phyloP scores from a whole-genome alignment of 2,888 invertebrate species.

The Cheilosia urbana region DNA sequence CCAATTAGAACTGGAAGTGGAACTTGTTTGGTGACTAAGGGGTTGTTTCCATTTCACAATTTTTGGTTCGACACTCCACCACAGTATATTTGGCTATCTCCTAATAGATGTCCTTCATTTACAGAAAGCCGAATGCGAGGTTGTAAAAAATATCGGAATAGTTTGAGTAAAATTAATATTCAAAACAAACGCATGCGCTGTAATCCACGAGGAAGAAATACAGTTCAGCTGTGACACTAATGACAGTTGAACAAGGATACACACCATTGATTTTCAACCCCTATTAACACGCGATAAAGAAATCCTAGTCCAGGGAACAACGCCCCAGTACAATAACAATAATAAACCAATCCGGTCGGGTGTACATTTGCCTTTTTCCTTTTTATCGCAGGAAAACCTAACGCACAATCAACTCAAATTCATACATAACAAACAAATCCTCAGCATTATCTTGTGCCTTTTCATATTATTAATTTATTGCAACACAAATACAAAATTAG shows the following conservation, averaged over 20 bases:
- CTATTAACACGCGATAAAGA: conserved; percentile 30
- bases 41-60: too few species aligned
- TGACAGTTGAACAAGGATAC: conserved; percentile 55
- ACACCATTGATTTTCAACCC: conserved; percentile 61
- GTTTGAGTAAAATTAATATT: conserved; percentile 8
- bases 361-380: conserved; percentile 33
- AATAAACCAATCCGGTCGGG: conserved; percentile 67
- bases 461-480: conserved; percentile 31
- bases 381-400: conserved; percentile 20
- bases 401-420: conserved; percentile 57
- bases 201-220: not conserved
- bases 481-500: conserved; percentile 27
- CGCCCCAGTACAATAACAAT: conserved; percentile 73
- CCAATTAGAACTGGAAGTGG: too few species aligned
- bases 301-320: conserved; percentile 50
- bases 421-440: conserved; percentile 32
- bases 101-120: conserved; percentile 19
- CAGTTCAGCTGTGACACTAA: conserved; percentile 14
- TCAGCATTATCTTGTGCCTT: conserved; percentile 61
- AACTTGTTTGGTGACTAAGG: too few species aligned
- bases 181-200: conserved; percentile 67
- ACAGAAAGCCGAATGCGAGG: not conserved
- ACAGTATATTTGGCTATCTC: not conserved
- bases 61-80: too few species aligned
- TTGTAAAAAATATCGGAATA: not conserved